Base-by-base conservation (phyloP, 2,888 invertebrate genomes). In the Prenolepis imparis region DNA sequence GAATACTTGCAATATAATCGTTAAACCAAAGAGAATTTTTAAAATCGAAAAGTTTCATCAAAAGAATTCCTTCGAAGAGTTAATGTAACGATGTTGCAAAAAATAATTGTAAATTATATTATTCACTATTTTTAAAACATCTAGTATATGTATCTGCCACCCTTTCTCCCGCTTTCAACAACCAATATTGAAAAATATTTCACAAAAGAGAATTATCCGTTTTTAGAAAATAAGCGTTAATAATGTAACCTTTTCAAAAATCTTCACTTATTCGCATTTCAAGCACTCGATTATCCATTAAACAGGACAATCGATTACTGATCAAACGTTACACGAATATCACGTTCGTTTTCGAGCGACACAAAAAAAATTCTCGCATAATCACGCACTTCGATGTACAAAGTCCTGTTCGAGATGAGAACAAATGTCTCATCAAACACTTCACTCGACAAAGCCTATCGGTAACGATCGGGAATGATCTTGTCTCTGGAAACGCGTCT, bases 371-470 rank as follows among this genome's bases (percentile, higher is more conserved):
- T 57, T 41, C 18, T 32, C 57, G 55, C 57, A 41, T 78, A 57
- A 70, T 78, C 78, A 59, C 77, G 52, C 77, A 67, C 78, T 78
- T 44, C 15, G 18, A 48, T 3, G n/a, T 67, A 61, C 18, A 48
- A 48, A 44, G 21, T 57, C 9, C 28, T 41, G 67, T 36, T 21
- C 11, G 6, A 41, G 39, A 52, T 8, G 28, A 57, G 41, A 78
- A 57, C 21, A 15, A 68, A 57, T 39, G 9, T 11, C 24, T 68
- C 15, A 9, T 57, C 32, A 8, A 70, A 32, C 78, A 80, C 78
- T 80, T 80, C 78, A 80, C 78, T 44, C 18, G 39, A 59, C 59
- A 8, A 59, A 21, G 28, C 28, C 12, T 80, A 59, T 68, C 68
- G 11, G 0, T n/a, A 59, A 39, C 12, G 28, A 28, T 28, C 28